Percentiles rank a stretch among this genome's conserved stretches.
Evolutionary conservation across 2,797 vertebrate genomes (phyloP).

Genomic region (Momotus momota): DNA sequence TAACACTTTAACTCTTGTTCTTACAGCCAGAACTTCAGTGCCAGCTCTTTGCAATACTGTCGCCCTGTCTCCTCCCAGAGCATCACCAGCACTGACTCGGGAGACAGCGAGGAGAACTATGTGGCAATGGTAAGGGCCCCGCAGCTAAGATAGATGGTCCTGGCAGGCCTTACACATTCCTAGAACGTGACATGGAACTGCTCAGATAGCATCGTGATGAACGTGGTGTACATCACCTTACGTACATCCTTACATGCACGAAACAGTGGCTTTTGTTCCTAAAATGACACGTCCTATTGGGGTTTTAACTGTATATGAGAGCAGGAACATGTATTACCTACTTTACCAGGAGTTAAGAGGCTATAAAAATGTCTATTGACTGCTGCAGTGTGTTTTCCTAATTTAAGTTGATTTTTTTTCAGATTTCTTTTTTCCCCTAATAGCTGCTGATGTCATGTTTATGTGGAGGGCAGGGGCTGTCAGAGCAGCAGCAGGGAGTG

Average conservation of each 20-base stretch:
- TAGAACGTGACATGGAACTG: not conserved
- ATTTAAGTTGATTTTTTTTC: not conserved
- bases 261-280: not conserved
- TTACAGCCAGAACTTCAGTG: constrained; percentile 87
- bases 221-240: not conserved
- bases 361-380: not conserved
- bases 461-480: constrained; percentile 18
- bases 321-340: not conserved
- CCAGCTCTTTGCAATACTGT: constrained; percentile 91
- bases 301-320: not conserved
- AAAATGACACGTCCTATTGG: not conserved
- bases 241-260: not conserved
- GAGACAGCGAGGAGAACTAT: constrained; percentile 98
- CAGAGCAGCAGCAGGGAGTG: constrained; percentile 18
- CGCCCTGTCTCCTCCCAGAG: constrained; percentile 98
- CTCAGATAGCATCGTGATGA: not conserved
- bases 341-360: not conserved
- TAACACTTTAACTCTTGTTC: not conserved
- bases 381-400: not conserved
- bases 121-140: constrained; percentile 91
- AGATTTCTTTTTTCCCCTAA: not conserved
- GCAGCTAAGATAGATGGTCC: not conserved
- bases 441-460: constrained; percentile 9
- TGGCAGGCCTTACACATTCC: not conserved
- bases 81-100: constrained; percentile 99